These are phyloP conservation scores for Pyrocoelia pectoralis DNA, from an alignment of 2,888 invertebrate species.

Conservation along the genomic window DNA sequence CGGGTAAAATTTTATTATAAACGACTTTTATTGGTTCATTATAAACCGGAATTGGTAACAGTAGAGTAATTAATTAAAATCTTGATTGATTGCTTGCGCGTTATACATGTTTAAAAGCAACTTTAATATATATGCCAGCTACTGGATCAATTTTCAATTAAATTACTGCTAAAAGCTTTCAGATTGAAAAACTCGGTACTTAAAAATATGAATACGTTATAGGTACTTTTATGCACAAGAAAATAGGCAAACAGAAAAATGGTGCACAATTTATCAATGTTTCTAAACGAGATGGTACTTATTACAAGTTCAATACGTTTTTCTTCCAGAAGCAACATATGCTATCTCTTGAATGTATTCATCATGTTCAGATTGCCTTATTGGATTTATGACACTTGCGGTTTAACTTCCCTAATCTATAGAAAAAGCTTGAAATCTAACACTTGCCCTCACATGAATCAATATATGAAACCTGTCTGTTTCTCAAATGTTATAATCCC, in stretches of 20 bases:
- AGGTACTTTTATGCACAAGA: not conserved
- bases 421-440: slow-evolving; percentile 37
- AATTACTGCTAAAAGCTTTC: slow-evolving; percentile 1
- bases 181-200: not conserved
- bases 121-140: not conserved
- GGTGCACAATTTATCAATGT: slow-evolving; percentile 44
- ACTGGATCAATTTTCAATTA: not conserved
- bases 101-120: no score
- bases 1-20: no score
- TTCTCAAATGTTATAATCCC: slow-evolving; percentile 30
- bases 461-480: slow-evolving; percentile 27
- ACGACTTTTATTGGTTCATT: no score
- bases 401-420: slow-evolving; percentile 38
- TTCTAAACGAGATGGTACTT: slow-evolving; percentile 35
- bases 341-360: slow-evolving; percentile 41
- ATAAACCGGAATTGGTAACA: no score
- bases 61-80: no score
- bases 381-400: slow-evolving; percentile 42
- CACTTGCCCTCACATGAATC: slow-evolving; percentile 38
- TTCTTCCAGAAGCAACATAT: slow-evolving; percentile 26
- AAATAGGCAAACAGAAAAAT: slow-evolving; percentile 2
- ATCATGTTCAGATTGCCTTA: slow-evolving; percentile 46
- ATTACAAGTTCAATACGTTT: slow-evolving; percentile 39
- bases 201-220: not conserved
- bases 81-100: no score